Evolutionary conservation across 2,888 invertebrate species (phyloP).

Genomic region (Balanococcus diminutus): DNA sequence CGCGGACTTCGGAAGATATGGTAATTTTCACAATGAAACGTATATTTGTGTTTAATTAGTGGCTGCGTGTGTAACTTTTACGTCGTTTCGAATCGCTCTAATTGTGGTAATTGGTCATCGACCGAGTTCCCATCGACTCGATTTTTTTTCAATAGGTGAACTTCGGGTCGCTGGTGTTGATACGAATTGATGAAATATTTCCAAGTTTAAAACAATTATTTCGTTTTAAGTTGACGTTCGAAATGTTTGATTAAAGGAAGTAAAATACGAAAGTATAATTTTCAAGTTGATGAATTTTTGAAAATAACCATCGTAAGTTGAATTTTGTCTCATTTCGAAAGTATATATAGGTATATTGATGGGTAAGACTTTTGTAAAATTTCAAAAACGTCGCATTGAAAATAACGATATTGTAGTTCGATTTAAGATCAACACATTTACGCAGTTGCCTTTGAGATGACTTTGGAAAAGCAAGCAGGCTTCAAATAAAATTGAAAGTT

Average conservation of each 20-base stretch:
- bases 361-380: neutral
- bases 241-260: neutral
- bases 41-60: neutral
- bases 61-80: neutral
- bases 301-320: neutral
- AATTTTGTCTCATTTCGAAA: neutral
- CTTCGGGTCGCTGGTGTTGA: neutral
- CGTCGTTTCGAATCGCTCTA: neutral
- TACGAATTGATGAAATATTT: neutral
- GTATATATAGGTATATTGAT: neutral
- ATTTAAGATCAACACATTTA: conserved; percentile 20
- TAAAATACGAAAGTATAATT: neutral
- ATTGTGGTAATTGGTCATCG: neutral
- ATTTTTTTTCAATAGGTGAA: neutral
- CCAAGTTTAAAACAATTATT: neutral
- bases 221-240: neutral
- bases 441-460: neutral
- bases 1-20: too few species aligned
- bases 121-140: neutral
- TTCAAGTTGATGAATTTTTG: neutral
- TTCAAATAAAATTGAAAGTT: conserved; percentile 27
- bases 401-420: neutral
- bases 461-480: neutral
- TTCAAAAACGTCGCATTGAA: neutral
- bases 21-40: neutral